A percentile compares a stretch with the other conserved stretches of the same genome.
phyloP scores from a whole-genome alignment of 1,140 invertebrate species.

The Wasmannia auropunctata region DNA sequence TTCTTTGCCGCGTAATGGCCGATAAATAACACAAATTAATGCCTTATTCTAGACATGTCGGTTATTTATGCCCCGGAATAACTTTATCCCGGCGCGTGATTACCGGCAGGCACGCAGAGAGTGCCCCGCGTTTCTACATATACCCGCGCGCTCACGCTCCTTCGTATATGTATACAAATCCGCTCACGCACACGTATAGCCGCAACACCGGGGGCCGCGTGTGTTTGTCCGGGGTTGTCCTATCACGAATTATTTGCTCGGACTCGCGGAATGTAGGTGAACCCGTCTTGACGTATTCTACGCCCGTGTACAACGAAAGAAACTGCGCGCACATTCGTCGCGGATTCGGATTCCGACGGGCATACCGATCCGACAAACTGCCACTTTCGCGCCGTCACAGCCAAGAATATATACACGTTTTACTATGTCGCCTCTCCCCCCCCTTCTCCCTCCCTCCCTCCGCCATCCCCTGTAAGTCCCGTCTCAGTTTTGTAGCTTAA shows the following conservation, averaged over 20 bases:
- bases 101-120: constrained; percentile 84
- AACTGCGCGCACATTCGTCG: not conserved
- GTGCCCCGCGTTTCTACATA: constrained; percentile 76
- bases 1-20: constrained; percentile 84
- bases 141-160: constrained; percentile 30
- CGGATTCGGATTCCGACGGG: constrained; percentile 8
- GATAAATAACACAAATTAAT: constrained; percentile 85
- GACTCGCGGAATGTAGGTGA: constrained; percentile 65
- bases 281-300: constrained; percentile 46
- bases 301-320: constrained; percentile 26
- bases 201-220: not conserved
- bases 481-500: constrained; percentile 29
- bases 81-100: constrained; percentile 84
- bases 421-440: constrained; percentile 9
- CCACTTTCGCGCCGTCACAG: constrained; percentile 32
- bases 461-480: constrained; percentile 2
- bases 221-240: constrained; percentile 34
- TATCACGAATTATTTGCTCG: constrained; percentile 49
- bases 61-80: constrained; percentile 84
- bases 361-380: constrained; percentile 24
- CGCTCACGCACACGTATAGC: not conserved
- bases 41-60: constrained; percentile 84
- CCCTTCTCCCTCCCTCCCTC: no score
- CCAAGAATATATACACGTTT: not conserved
- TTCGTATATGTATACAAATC: no score